Evolutionary conservation across 1,140 invertebrate genomes (phyloP), one percentile per base, ranked within the genome.

Genomic region (Samia ricini): DNA sequence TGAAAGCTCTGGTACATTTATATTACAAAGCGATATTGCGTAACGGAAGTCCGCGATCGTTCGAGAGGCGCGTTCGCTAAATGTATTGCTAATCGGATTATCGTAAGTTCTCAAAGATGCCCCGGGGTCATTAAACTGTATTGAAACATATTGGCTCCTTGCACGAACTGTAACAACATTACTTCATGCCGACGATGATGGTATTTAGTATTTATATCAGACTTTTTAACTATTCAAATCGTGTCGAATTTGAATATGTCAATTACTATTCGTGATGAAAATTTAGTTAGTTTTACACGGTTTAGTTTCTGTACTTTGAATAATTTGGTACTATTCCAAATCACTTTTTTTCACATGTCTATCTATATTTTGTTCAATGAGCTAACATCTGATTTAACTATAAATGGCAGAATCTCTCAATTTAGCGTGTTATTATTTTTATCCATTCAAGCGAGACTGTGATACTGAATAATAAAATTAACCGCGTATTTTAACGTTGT

Each of bases 11-110:
- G 26, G 10, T 36, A 33, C 15, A 42, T 42, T 19, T 19, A 22
- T 57, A 18, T 42, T 33, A n/a, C n/a, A 19, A 33, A 12, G 56
- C 1, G 19, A 10, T 19, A 48, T 63, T 62, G 59, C 70, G 63
- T 61, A 72, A 66, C 63, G 42, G 62, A 66, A 66, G 50, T 62
- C 36, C 56, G 66, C 36, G 59, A 42, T 56, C 58, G 55, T 65
- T 57, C 22, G 51, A 62, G 51, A 62, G 55, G 24, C 59, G 29
- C 33, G 19, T 60, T 59, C 36, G 64, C 60, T 66, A 62, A 66
- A 72, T 57, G 63, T 51, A 58, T 70, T 64, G 64, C 67, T 69
- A 72, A 72, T 67, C 59, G 56, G 62, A 68, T 73, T 73, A 70
- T 60, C 65, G 65, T 57, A 59, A 61, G 52, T 62, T 18, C 60